Conservation (phyloP, 1,140 invertebrate genomes). For the Papilio aristodemus region DNA sequence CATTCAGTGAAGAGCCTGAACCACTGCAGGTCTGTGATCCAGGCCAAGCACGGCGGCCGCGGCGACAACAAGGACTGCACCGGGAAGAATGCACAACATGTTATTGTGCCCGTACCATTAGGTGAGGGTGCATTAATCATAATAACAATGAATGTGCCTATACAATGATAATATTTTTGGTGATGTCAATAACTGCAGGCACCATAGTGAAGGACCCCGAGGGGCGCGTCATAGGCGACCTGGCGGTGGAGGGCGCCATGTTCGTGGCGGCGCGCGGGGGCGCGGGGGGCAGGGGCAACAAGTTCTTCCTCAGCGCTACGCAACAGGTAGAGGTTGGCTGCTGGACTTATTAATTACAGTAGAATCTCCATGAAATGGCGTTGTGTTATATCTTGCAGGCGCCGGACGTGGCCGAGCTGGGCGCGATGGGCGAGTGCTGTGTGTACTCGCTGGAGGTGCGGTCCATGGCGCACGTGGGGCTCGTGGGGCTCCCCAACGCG, state of each 20-base stretch:
- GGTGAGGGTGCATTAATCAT: constrained; percentile 75
- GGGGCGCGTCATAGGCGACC: constrained; percentile 76
- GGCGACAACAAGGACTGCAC: constrained; percentile 89
- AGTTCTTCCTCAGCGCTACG: constrained; percentile 91
- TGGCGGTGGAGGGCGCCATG: constrained; percentile 84
- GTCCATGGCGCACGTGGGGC: constrained; percentile 96
- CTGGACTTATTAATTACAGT: too few relatives aligned
- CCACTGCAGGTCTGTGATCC: constrained; percentile 81
- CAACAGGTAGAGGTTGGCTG: too few relatives aligned
- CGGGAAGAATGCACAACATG: constrained; percentile 92
- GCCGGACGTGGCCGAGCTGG: constrained; percentile 93
- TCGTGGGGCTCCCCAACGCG: constrained; percentile 98
- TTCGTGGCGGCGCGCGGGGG: constrained; percentile 97
- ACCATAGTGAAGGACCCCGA: constrained; percentile 87
- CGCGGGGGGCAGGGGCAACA: constrained; percentile 96
- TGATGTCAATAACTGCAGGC: constrained; percentile 78
- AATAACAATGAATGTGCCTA: background rate
- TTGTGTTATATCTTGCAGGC: constrained; percentile 58
- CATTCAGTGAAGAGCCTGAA: constrained; percentile 87
- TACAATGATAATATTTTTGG: too few relatives aligned
- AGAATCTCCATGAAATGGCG: too few relatives aligned
- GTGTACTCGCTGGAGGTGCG: constrained; percentile 90
- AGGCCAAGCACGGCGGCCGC: constrained; percentile 85
- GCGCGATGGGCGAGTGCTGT: constrained; percentile 90
- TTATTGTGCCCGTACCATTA: constrained; percentile 89